Conservation (phyloP, 1,140 invertebrate species). For the Sipha flava region DNA sequence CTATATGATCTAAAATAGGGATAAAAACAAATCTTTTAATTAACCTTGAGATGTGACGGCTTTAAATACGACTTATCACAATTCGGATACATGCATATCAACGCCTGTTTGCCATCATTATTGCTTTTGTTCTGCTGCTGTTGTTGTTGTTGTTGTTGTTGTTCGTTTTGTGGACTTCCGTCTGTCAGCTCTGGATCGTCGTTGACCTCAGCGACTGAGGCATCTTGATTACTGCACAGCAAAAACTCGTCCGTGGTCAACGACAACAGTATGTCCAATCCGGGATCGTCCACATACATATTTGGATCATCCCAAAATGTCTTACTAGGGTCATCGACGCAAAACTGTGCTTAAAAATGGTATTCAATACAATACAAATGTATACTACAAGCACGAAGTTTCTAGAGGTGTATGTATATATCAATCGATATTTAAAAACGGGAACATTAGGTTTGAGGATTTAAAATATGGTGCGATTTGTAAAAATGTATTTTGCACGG, state of each 20-base stretch:
- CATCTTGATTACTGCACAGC: too few relatives aligned
- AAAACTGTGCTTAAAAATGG: not conserved
- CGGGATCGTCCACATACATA: slow-evolving; percentile 11
- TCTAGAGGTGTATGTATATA: too few relatives aligned
- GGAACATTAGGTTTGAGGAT: too few relatives aligned
- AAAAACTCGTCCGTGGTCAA: not conserved
- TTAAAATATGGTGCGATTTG: too few relatives aligned
- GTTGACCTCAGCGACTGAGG: too few relatives aligned
- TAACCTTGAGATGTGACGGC: not conserved
- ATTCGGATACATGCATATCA: not conserved
- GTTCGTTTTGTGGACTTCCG: not conserved
- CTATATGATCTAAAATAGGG: too few relatives aligned
- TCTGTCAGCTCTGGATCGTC: not conserved
- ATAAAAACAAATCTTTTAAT: not conserved
- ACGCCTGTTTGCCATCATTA: not conserved
- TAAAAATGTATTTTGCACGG: too few relatives aligned
- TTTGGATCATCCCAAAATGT: slow-evolving; percentile 17
- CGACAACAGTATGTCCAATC: not conserved
- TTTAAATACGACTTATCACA: not conserved
- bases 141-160: not conserved
- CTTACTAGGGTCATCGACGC: not conserved
- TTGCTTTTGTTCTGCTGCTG: too few relatives aligned
- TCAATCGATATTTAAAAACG: too few relatives aligned
- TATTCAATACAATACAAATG: not conserved
- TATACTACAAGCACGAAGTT: too few relatives aligned